Evolutionary conservation across 1,140 invertebrate genomes (phyloP).

Genomic region (Aphelenchoides avenae): DNA sequence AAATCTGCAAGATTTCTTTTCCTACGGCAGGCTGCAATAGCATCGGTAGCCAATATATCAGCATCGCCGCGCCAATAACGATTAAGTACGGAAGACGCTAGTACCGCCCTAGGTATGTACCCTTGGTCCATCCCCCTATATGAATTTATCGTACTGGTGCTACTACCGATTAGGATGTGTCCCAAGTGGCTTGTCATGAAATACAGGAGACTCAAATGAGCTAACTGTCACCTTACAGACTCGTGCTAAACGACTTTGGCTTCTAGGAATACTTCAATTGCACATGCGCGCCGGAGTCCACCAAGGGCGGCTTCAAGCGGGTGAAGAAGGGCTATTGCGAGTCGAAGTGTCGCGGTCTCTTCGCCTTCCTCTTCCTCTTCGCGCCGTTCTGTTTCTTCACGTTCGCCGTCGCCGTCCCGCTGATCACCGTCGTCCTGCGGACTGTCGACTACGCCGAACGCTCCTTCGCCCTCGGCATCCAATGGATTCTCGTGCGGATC

Average conservation of each 20-base stretch:
- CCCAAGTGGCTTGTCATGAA: no score
- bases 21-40: no score
- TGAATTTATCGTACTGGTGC: no score
- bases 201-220: background rate
- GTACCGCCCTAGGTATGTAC: no score
- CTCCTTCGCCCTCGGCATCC: slow-evolving; percentile 57
- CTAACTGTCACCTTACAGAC: background rate
- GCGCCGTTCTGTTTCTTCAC: slow-evolving; percentile 59
- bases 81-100: no score
- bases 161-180: no score
- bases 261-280: slow-evolving; percentile 52
- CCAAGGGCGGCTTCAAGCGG: slow-evolving; percentile 35
- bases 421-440: slow-evolving; percentile 58
- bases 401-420: slow-evolving; percentile 55
- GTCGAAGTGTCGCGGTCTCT: slow-evolving; percentile 54
- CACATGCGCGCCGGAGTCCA: slow-evolving; percentile 47
- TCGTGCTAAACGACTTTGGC: slow-evolving; percentile 2
- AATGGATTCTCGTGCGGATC: slow-evolving; percentile 57
- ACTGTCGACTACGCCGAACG: slow-evolving; percentile 57
- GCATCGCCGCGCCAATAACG: no score
- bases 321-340: slow-evolving; percentile 58
- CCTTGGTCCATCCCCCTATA: no score
- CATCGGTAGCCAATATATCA: no score
- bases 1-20: no score
- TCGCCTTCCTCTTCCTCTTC: slow-evolving; percentile 54